A percentile compares a stretch with the other conserved stretches of the same genome.
Conservation (phyloP, 2,888 invertebrate species). For the Xylocampa areola region DNA sequence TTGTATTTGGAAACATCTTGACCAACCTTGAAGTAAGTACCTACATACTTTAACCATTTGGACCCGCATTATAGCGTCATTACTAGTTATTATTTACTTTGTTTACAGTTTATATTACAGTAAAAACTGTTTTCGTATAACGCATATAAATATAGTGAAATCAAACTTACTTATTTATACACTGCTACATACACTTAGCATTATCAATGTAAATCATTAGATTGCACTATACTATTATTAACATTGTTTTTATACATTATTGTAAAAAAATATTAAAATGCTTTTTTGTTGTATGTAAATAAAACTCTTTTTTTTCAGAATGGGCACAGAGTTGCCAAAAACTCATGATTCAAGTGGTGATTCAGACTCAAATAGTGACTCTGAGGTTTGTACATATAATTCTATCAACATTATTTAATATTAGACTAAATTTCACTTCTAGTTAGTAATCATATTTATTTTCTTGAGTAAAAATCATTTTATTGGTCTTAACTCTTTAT, state of each 20-base stretch:
- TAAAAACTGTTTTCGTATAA: no score
- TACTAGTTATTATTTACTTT: slow-evolving; percentile 49
- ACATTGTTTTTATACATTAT: no score
- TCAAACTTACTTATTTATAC: no score
- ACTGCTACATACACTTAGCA: background rate
- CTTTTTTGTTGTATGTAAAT: slow-evolving; percentile 6
- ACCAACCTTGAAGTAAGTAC: slow-evolving; percentile 89
- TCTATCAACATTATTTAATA: background rate
- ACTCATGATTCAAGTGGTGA: slow-evolving; percentile 88
- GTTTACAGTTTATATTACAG: slow-evolving; percentile 1
- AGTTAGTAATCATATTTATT: no score
- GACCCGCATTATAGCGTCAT: slow-evolving; percentile 59
- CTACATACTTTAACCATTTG: slow-evolving; percentile 71
- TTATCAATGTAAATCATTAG: slow-evolving; percentile 1
- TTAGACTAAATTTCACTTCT: no score
- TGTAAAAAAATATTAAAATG: no score
- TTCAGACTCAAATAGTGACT: slow-evolving; percentile 90
- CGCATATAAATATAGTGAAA: no score
- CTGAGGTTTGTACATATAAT: slow-evolving; percentile 79
- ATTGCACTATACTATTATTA: slow-evolving; percentile 1
- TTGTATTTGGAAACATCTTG: slow-evolving; percentile 85
- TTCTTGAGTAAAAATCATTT: no score
- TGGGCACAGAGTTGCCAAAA: slow-evolving; percentile 89
- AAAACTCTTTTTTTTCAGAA: slow-evolving; percentile 74
- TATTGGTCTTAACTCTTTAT: no score